Base-by-base conservation (phyloP, 2,113 vertebrate species). In the Thamnaconus septentrionalis region DNA sequence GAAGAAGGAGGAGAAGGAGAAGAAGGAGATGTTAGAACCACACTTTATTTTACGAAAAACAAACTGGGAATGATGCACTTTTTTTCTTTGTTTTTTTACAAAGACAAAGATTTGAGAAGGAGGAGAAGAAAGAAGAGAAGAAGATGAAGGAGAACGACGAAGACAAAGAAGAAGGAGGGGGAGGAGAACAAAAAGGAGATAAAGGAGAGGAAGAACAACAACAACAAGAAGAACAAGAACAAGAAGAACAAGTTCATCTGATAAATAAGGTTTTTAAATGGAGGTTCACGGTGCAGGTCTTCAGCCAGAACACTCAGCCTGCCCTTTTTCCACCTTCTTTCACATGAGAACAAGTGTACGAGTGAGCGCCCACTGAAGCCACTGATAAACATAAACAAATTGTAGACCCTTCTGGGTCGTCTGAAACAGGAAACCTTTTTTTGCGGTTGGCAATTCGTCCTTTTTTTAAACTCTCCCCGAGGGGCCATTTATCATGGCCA, bases 391-490 rank as follows among this genome's bases (percentile, higher is more conserved):
- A 5, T 18, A 51, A 52, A 61, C 53, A 71, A 64, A 57, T 11
- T 45, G 44, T 58, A 49, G 64, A 67, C 61, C 18, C 40, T 53
- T 59, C 48, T 66, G 51, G 42, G 9, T 56, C 56, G 55, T 44
- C 52, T 64, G 65, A 78, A 77, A 69, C 62, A 67, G 46, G 66
- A 52, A 12, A 52, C 11, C 10, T 6, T 52, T 49, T 31, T 31
- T 49, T 52, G 50, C 18, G 50, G 50, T 18, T 52, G n/a, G 6
- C 50, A 4, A 52, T 52, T 59, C 63, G 18, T 31, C 18, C 18
- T 31, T 31, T 31, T 31, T 31, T 31, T 31, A 31, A 72, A 85
- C 63, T 64, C 12, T 43, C 84, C 75, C 75, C 76, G 73, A 53
- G 75, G 18, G 18, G 18, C 18, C 18, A 31, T 31, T 31, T 31